Base-by-base conservation (phyloP, 1,140 invertebrate species). In the Ips typographus region DNA sequence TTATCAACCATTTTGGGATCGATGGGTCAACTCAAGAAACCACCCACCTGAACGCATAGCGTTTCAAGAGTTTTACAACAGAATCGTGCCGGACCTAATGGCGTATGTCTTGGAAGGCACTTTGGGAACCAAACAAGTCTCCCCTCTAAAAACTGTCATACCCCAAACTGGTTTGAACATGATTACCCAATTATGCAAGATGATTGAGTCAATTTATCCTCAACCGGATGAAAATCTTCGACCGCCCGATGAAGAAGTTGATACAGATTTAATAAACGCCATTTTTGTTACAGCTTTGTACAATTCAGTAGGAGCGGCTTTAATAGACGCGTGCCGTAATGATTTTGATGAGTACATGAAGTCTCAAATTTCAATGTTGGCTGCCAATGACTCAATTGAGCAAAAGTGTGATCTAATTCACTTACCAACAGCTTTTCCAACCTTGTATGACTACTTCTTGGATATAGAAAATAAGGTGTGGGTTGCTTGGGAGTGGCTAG, bases 91-190 rank as follows among this genome's bases (percentile, higher is more conserved):
- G 0, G 82, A 83, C 40, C 83, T 87, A 7, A 84, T 96, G 8
- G 86, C 86, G 53, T 88, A 92, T 57, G 92, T 96, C 42, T 82
- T 92, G 66, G 88, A 92, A 72, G 94, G 92, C 3, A 78, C 90
- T 53, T 81, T 91, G 47, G 92, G 91, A 2, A 85, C 90, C 65
- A 86, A 89, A 55, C 88, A 89, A 77, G 86, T 89, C 37, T 82
- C 85, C 55, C 93, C 92, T 8, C 80, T 95, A 41, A 91, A 90
- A 78, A 89, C 88, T 40, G 91, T 95, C 42, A 88, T 95, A 44
- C 89, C 89, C 38, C 90, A 93, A 80, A 95, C 93, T 1, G 87
- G 86, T 63, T 83, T 96, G 1, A 96, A 95, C 79, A 87, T 96
- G 90, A 90, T 94, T 0, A 86, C 85, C 3, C 94, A 96, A 77